Conservation (phyloP, 2,888 invertebrate species). For the Baronia brevicornis region DNA sequence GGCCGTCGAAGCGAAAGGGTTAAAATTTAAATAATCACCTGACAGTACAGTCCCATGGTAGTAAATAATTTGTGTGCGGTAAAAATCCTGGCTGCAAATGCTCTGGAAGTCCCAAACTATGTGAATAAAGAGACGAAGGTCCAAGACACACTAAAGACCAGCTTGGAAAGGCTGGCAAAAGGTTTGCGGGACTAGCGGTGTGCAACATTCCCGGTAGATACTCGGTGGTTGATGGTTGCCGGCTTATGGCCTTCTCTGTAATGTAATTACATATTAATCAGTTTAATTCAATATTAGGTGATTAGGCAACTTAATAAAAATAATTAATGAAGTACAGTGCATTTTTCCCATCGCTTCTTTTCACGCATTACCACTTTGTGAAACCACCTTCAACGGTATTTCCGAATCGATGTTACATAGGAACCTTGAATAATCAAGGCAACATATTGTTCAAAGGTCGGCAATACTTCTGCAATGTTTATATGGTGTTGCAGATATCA, state of each 20-base stretch:
- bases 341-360: too few relatives aligned
- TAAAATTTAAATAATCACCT: constrained; percentile 29
- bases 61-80: constrained; percentile 89
- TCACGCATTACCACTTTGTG: too few relatives aligned
- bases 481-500: background rate
- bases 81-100: constrained; percentile 91
- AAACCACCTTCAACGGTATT: too few relatives aligned
- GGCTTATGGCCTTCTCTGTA: constrained; percentile 74
- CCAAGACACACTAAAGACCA: constrained; percentile 95
- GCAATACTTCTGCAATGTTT: background rate
- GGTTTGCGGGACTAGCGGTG: constrained; percentile 80
- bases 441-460: too few relatives aligned
- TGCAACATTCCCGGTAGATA: constrained; percentile 95
- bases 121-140: constrained; percentile 92
- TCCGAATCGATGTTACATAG: too few relatives aligned
- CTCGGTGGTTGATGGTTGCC: constrained; percentile 89
- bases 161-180: constrained; percentile 90
- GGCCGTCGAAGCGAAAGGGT: background rate
- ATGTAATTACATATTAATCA: constrained; percentile 8
- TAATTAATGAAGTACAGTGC: too few relatives aligned
- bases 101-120: constrained; percentile 89
- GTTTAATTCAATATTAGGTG: too few relatives aligned
- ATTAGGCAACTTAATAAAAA: too few relatives aligned
- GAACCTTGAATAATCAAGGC: too few relatives aligned
- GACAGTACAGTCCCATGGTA: constrained; percentile 89